Conservation (phyloP, 2,113 vertebrate species). For the Neotoma lepida region DNA sequence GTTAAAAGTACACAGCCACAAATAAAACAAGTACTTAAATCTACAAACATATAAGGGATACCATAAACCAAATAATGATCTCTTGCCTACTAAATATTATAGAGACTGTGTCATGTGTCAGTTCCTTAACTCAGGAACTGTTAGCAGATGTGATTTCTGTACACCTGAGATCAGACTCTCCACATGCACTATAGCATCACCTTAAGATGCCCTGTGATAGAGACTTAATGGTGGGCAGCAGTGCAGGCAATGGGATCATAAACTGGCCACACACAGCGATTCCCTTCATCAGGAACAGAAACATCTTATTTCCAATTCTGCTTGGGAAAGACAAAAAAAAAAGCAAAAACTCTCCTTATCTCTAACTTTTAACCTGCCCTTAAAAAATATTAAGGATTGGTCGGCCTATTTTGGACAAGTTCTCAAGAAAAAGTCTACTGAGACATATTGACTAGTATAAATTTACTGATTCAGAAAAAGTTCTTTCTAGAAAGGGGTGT, state of each 20-base stretch:
- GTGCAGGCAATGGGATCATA: conserved; percentile 37
- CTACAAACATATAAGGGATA: conserved; percentile 63
- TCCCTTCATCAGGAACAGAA: neutral
- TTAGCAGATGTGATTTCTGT: conserved; percentile 58
- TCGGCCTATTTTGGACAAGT: conserved; percentile 30
- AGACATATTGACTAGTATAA: conserved; percentile 46
- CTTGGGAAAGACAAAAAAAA: neutral
- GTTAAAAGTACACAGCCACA: conserved; percentile 66
- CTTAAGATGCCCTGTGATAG: conserved; percentile 75
- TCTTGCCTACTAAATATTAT: conserved; percentile 63
- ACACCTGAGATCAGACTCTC: conserved; percentile 74
- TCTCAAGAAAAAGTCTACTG: conserved; percentile 55
- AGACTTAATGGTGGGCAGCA: conserved; percentile 79
- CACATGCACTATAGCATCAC: conserved; percentile 56
- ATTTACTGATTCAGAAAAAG: conserved; percentile 53
- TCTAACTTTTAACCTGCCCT: conserved; percentile 45
- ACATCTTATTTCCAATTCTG: neutral
- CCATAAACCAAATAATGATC: conserved; percentile 52
- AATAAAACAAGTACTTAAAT: conserved; percentile 62
- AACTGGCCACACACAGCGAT: neutral
- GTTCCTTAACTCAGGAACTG: conserved; percentile 77
- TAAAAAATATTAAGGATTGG: neutral
- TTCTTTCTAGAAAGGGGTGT: conserved; percentile 38
- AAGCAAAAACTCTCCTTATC: conserved; percentile 28
- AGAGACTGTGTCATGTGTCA: conserved; percentile 72